phyloP scores from a whole-genome alignment of 1,140 invertebrate genomes.

The Drosophila dunni region DNA sequence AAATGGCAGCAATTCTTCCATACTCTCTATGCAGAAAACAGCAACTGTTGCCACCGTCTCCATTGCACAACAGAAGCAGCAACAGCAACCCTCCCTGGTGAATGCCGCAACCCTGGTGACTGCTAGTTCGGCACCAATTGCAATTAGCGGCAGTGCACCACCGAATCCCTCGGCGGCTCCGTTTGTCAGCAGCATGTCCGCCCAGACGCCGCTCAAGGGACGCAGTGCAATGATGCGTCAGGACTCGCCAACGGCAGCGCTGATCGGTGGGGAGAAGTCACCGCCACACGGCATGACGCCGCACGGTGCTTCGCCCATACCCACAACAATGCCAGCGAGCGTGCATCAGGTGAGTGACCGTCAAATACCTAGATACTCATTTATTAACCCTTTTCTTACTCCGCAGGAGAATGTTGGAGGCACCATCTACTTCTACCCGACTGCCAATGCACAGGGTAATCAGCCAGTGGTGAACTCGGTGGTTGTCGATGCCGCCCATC shows the following conservation, averaged over 20 bases:
- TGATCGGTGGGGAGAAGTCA: slow-evolving; percentile 73
- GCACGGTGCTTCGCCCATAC: slow-evolving; percentile 78
- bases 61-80: slow-evolving; percentile 70
- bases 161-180: slow-evolving; percentile 71
- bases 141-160: slow-evolving; percentile 63
- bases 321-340: slow-evolving; percentile 84
- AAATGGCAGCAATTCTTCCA: slow-evolving; percentile 70
- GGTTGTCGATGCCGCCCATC: slow-evolving; percentile 66
- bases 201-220: slow-evolving; percentile 74
- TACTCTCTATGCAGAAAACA: slow-evolving; percentile 76
- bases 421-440: slow-evolving; percentile 96
- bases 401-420: slow-evolving; percentile 95
- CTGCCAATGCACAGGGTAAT: slow-evolving; percentile 84
- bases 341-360: slow-evolving; percentile 85
- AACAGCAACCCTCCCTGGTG: slow-evolving; percentile 46
- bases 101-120: slow-evolving; percentile 29
- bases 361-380: not conserved
- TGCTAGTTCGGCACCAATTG: slow-evolving; percentile 64
- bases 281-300: slow-evolving; percentile 81
- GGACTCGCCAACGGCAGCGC: slow-evolving; percentile 72
- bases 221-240: slow-evolving; percentile 69
- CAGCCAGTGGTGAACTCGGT: slow-evolving; percentile 77
- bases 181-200: slow-evolving; percentile 69
- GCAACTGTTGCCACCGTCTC: slow-evolving; percentile 61
- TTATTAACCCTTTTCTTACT: slow-evolving; percentile 52